Base-by-base conservation (phyloP, 23 tunicate genomes). In the Oikopleura dioica region DNA sequence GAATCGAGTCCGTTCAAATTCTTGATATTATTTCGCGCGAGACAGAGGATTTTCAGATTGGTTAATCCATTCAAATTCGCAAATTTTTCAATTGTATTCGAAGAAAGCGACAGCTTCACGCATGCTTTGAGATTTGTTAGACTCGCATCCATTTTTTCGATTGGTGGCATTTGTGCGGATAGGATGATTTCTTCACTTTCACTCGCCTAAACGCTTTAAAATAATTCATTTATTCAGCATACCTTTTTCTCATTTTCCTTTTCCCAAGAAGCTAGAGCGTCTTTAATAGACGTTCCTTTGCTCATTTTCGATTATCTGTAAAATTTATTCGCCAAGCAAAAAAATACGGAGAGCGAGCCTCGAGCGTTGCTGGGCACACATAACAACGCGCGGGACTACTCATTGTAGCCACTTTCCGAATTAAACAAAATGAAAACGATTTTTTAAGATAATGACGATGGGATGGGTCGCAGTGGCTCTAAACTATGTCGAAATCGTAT, bases 1-100 rank as follows among this genome's bases (percentile, higher is more conserved):
- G 96, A 89, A 77, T 89, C 96, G 81, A 89, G 75, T 24, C 96
- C 96, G 75, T 82, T 89, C 38, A 89, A 79, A 75, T 89, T 89
- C 76, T 89, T 89, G 59, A 89, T 89, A 50, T 82, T 84, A 38
- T 89, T 89, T 84, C 96, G 82, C 77, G 87, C 88, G 21, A 89
- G 79, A 1, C 86, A 85, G 34, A 89, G 37, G 26, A 89, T 78
- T 79, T 79, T 89, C 78, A 89, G 55, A 69, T 89, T 78, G 81
- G 86, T 89, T 59, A 89, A 67, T 5, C 96, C 96, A 79, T 89
- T 84, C 38, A 89, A 76, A 76, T 89, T 89, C 36, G 96, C 96
- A 68, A 89, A 81, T 77, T 89, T 89, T 78, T 89, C 96, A 72
- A 89, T 89, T 37, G 78, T 69, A 59, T 89, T 89, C 76, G 88